A percentile compares a stretch with the other conserved stretches of the same genome.
These are phyloP conservation scores for Neoniphon sammara DNA, from an alignment of 2,797 vertebrate genomes.

Conservation along the genomic window DNA sequence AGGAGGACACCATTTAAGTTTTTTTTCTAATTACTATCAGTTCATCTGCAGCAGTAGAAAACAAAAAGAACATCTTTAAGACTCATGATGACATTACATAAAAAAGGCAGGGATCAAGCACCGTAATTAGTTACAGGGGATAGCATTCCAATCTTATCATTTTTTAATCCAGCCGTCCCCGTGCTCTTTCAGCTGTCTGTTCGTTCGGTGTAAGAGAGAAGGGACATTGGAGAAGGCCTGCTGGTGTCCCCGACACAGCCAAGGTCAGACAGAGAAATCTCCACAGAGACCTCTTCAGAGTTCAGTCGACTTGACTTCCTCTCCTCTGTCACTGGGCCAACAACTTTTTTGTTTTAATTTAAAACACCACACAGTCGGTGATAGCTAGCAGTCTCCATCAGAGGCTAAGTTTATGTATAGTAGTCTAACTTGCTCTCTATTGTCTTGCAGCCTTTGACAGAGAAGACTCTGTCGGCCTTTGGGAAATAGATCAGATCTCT, in stretches of 20 bases:
- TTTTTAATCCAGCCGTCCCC: conserved; percentile 13
- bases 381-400: neutral
- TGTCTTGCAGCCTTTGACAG: conserved; percentile 93
- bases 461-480: conserved; percentile 86
- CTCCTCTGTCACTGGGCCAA: conserved; percentile 41
- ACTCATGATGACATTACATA: conserved; percentile 5
- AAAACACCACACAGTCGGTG: conserved; percentile 64
- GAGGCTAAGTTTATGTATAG: conserved; percentile 68
- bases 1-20: neutral
- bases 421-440: conserved; percentile 89
- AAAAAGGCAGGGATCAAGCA: conserved; percentile 18
- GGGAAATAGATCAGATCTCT: conserved; percentile 89
- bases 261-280: conserved; percentile 32
- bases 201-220: conserved; percentile 46
- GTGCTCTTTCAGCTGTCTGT: neutral
- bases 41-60: conserved; percentile 12
- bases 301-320: conserved; percentile 31
- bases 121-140: conserved; percentile 30
- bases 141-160: conserved; percentile 23
- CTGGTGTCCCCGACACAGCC: conserved; percentile 21
- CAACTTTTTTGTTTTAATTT: conserved; percentile 8
- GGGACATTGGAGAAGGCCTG: conserved; percentile 22
- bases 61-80: conserved; percentile 6
- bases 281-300: conserved; percentile 12
- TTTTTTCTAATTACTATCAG: neutral